Conservation (phyloP, 2,113 vertebrate species). For the Lipophrys pholis region DNA sequence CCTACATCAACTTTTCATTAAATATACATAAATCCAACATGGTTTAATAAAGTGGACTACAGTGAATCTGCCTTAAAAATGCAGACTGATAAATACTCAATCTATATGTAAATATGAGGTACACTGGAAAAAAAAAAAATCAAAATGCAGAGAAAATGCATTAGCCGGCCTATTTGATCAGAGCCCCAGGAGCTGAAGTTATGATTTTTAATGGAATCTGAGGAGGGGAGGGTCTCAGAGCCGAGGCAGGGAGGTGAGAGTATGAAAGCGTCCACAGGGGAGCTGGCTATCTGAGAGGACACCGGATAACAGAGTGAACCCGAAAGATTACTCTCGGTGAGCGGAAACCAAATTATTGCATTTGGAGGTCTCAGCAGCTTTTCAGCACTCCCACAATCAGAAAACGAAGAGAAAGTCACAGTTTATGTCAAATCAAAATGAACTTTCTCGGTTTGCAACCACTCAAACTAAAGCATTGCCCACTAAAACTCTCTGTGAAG, state of each 20-base stretch:
- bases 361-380: slow-evolving; percentile 78
- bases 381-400: slow-evolving; percentile 53
- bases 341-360: slow-evolving; percentile 74
- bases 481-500: not conserved
- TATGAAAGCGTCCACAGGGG: slow-evolving; percentile 65
- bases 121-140: slow-evolving; percentile 57
- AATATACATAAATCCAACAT: slow-evolving; percentile 84
- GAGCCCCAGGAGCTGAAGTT: slow-evolving; percentile 78
- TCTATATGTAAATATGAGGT: slow-evolving; percentile 87
- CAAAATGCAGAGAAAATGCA: slow-evolving; percentile 76
- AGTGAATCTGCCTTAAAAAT: slow-evolving; percentile 79
- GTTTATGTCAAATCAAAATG: slow-evolving; percentile 43
- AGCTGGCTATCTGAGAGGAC: slow-evolving; percentile 72
- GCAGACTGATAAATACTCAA: slow-evolving; percentile 85
- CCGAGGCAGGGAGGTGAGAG: slow-evolving; percentile 63
- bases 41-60: slow-evolving; percentile 80
- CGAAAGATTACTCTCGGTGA: slow-evolving; percentile 73
- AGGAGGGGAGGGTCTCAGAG: slow-evolving; percentile 68
- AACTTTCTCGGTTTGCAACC: slow-evolving; percentile 30
- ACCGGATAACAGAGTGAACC: slow-evolving; percentile 69
- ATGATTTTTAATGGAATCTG: slow-evolving; percentile 85
- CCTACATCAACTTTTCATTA: slow-evolving; percentile 81
- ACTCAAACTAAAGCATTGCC: not conserved
- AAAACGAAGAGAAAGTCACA: slow-evolving; percentile 47
- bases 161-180: slow-evolving; percentile 81